Base-by-base conservation (phyloP, 1,140 invertebrate species). In the Schlechtendalia chinensis region DNA sequence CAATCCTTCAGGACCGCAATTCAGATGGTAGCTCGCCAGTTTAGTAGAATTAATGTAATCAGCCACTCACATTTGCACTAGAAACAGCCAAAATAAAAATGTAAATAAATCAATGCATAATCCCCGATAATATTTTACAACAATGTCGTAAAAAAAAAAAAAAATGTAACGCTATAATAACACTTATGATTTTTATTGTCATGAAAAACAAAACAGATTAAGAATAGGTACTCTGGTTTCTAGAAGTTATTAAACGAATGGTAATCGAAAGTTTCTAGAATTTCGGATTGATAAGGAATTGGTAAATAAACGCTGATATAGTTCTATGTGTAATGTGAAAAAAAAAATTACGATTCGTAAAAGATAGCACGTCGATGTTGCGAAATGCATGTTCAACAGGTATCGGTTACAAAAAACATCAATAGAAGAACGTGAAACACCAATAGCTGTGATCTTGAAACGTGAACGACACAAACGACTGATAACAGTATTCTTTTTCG, bases 1-100 rank as follows among this genome's bases (percentile, higher is more conserved):
- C 83, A 82, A 77, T 85, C 63, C 81, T 82, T 82, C 79, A 85
- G 84, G 81, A 85, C 82, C 81, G 54, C 81, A 83, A 39, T 83
- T 80, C 72, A 82, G 27, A 19, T 82, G 81, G 75, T 82, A 82
- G 74, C 80, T 82, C 82, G 81, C 82, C 80, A 82, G 82, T 75
- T 82, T 83, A 79, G 58, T 79, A 10, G 58, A 61, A 79, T 79
- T 5, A n/a, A 79, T 79, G 50, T 29, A 22, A 63, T 79, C 75
- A 63, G 75, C 75, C 27, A 63, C 39, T 79, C 39, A 79, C 75
- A 63, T 79, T 45, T 63, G 75, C 39, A 79, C 75, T 79, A 29
- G 10, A 79, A 79, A 17, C 14, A 0, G 50, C 5, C 17, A 77
- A 45, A 45, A 5, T 12, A 61, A 61, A 22, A 17, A 24, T 59